Base-by-base conservation (phyloP, 1,140 invertebrate genomes). In the Cotesia glomerata region DNA sequence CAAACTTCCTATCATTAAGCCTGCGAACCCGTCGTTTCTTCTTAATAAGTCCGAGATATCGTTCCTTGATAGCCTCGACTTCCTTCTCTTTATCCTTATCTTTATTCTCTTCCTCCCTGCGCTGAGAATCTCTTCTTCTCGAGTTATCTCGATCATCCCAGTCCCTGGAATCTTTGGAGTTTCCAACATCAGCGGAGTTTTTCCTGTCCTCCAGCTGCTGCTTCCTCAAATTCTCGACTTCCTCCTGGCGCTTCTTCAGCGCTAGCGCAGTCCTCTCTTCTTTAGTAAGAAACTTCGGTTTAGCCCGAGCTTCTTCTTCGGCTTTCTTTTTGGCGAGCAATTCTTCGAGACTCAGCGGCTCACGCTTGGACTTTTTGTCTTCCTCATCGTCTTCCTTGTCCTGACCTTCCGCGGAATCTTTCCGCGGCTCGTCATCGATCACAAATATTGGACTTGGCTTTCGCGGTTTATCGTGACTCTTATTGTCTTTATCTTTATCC, bases 1-100 rank as follows among this genome's bases (percentile, higher is more conserved):
- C 98, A 90, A 99, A 99, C 88, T 99, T 99, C 4, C 98, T 88
- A 82, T 99, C 98, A 88, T 99, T 99, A 3, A 99, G 86, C 74
- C 97, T 89, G 39, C 98, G 88, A 0, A 98, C 94, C 54, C 96
- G 88, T 5, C 97, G 91, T 81, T 98, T 98, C 82, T 97, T 98
- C 81, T 99, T 99, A 0, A 97, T 88, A 14, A 97, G 91, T 7
- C 97, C 96, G n/a, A 99, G 89, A 86, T 98, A 99, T 7, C 97
- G 89, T 83, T 98, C 97, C 76, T 95, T 95, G 59, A 98, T 97
- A 0, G 96, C 96, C 86, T 97, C 95, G 52, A 94, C 89, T 88
- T 97, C 96, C 74, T 95, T 93, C 84, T 97, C 95, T 81, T 96
- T 97, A 79, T 97, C 95, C 82, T 97, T 97, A 68, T 91, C 91